phyloP scores from a whole-genome alignment of 1,140 invertebrate genomes.

The Calliopsis andreniformis region DNA sequence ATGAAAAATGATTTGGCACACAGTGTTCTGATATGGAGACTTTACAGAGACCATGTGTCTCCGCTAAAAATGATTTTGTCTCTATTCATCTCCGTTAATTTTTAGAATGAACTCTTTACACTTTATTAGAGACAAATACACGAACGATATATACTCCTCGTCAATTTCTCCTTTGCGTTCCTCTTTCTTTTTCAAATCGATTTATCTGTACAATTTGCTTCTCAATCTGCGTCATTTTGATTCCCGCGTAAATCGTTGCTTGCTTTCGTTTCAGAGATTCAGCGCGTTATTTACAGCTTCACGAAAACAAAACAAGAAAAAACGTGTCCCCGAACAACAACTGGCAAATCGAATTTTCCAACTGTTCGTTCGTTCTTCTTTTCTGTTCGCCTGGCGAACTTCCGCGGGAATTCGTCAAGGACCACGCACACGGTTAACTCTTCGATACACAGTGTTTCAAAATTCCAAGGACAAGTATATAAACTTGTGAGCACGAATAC shows the following conservation, averaged over 20 bases:
- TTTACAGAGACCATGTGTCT: background rate
- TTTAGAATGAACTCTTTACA: constrained; percentile 59
- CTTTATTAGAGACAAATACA: constrained; percentile 24
- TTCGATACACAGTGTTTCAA: no score
- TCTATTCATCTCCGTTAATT: constrained; percentile 44
- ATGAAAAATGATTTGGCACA: constrained; percentile 60
- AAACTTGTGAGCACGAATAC: no score
- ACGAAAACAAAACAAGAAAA: constrained; percentile 26
- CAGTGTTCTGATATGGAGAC: constrained; percentile 31
- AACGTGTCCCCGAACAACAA: background rate
- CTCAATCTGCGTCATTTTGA: background rate
- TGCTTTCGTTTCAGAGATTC: constrained; percentile 17
- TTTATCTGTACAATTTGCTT: constrained; percentile 32
- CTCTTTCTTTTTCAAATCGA: background rate
- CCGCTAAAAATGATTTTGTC: constrained; percentile 5
- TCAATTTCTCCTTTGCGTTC: background rate
- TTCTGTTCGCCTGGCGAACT: background rate
- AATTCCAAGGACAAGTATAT: no score
- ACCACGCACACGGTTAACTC: background rate
- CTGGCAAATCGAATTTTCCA: constrained; percentile 20
- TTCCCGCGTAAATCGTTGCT: background rate
- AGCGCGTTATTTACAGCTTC: constrained; percentile 36
- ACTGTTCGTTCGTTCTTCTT: background rate
- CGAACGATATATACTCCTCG: constrained; percentile 32
- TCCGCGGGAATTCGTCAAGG: background rate